Percentiles rank a stretch among this genome's conserved stretches.
Evolutionary conservation across 2,113 vertebrate species (phyloP).

Genomic region (Dunckerocampus dactyliophorus): DNA sequence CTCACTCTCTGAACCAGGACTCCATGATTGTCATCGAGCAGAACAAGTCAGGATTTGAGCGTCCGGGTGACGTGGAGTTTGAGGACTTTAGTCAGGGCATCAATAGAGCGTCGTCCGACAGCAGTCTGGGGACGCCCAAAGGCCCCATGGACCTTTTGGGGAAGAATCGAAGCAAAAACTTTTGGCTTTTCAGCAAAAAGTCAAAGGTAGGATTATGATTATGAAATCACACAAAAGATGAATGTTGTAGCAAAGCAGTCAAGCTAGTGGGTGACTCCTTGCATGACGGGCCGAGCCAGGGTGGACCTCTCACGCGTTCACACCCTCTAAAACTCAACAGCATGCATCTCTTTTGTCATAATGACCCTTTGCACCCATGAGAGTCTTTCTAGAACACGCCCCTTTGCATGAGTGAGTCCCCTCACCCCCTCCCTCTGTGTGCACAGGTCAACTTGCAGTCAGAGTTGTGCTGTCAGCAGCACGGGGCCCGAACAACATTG

Average conservation of each 20-base stretch:
- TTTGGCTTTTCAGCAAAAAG: conserved; percentile 86
- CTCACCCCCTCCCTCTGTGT: conserved; percentile 39
- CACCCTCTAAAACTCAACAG: conserved; percentile 25
- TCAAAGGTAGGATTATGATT: conserved; percentile 77
- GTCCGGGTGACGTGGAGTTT: conserved; percentile 83
- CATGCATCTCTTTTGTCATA: conserved; percentile 42
- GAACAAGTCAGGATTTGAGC: conserved; percentile 86
- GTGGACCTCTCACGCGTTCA: conserved; percentile 13
- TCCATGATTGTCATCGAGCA: conserved; percentile 81
- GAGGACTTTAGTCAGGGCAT: conserved; percentile 90
- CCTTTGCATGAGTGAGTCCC: conserved; percentile 62
- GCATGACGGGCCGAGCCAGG: conserved; percentile 22
- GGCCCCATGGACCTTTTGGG: conserved; percentile 73
- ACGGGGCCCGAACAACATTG: conserved; percentile 61
- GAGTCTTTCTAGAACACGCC: conserved; percentile 36
- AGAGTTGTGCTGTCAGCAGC: conserved; percentile 67
- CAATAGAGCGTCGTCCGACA: conserved; percentile 81
- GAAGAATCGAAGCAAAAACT: conserved; percentile 78
- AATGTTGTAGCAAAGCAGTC: conserved; percentile 4
- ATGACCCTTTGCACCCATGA: neutral
- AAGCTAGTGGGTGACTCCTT: conserved; percentile 14
- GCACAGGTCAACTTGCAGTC: conserved; percentile 60
- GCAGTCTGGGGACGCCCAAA: conserved; percentile 81
- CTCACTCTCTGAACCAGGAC: conserved; percentile 66
- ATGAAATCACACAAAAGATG: too few relatives aligned